Conservation (phyloP, 2,888 invertebrate genomes). For the Megaustenia siamemsis region DNA sequence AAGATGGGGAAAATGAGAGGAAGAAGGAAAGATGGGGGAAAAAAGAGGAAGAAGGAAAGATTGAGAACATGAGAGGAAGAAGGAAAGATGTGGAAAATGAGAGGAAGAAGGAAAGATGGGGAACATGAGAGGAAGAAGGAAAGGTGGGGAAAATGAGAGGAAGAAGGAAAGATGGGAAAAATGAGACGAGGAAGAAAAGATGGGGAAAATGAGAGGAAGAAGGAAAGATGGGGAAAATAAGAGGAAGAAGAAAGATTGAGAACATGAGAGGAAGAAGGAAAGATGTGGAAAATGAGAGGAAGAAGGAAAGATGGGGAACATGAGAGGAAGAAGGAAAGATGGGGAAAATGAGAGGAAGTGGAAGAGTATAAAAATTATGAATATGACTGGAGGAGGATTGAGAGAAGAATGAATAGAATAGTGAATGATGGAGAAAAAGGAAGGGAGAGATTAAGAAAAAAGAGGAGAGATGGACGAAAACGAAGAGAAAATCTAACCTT, state of each 20-base stretch:
- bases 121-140: too few relatives aligned
- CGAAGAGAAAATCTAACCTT: slow-evolving; percentile 82
- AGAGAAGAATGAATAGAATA: not conserved
- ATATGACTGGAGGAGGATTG: not conserved
- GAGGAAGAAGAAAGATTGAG: not conserved
- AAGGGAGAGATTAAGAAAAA: not conserved
- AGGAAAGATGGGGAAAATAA: not conserved
- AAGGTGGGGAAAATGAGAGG: not conserved
- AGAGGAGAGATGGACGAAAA: not conserved
- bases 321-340: not conserved
- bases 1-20: too few relatives aligned
- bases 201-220: slow-evolving; percentile 10
- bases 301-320: too few relatives aligned
- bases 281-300: too few relatives aligned
- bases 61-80: not conserved
- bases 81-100: too few relatives aligned
- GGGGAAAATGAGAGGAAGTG: not conserved
- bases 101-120: too few relatives aligned
- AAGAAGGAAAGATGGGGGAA: not conserved
- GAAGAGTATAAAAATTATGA: too few relatives aligned
- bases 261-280: not conserved
- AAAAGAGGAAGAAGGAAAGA: not conserved
- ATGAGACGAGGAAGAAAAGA: slow-evolving; percentile 18
- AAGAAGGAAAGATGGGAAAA: slow-evolving; percentile 11
- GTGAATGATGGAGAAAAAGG: not conserved